phyloP scores from a whole-genome alignment of 2,888 invertebrate genomes.

The Calliphora vomitoria region DNA sequence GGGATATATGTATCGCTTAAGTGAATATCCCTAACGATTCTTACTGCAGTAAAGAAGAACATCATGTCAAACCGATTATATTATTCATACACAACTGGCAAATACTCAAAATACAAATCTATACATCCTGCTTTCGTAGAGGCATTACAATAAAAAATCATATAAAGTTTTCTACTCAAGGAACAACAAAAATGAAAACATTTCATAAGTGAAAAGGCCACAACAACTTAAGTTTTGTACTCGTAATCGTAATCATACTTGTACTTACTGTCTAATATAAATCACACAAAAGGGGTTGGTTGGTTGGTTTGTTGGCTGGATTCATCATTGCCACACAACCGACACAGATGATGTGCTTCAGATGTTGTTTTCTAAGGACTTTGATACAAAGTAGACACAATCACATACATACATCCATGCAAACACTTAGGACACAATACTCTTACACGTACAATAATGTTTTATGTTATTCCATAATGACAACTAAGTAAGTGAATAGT shows the following conservation, averaged over 20 bases:
- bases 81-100: constrained; percentile 33
- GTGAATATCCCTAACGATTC: constrained; percentile 18
- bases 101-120: constrained; percentile 53
- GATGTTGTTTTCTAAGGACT: constrained; percentile 63
- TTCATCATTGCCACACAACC: constrained; percentile 26
- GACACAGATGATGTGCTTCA: constrained; percentile 52
- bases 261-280: constrained; percentile 51
- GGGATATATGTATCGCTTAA: no score
- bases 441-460: constrained; percentile 36
- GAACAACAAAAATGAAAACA: constrained; percentile 52
- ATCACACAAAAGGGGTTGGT: constrained; percentile 55
- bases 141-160: constrained; percentile 39
- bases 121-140: constrained; percentile 8
- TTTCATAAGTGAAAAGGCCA: constrained; percentile 73
- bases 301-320: constrained; percentile 27
- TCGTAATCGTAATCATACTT: constrained; percentile 26
- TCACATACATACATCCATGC: constrained; percentile 19
- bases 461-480: constrained; percentile 43
- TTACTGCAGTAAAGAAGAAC: constrained; percentile 8
- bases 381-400: constrained; percentile 8
- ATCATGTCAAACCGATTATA: constrained; percentile 52
- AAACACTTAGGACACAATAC: constrained; percentile 9
- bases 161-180: constrained; percentile 54
- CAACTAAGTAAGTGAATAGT: constrained; percentile 43
- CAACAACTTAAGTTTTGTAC: constrained; percentile 68